Evolutionary conservation across 2,113 vertebrate species (phyloP).

Genomic region (Microcebus lehilahytsara): DNA sequence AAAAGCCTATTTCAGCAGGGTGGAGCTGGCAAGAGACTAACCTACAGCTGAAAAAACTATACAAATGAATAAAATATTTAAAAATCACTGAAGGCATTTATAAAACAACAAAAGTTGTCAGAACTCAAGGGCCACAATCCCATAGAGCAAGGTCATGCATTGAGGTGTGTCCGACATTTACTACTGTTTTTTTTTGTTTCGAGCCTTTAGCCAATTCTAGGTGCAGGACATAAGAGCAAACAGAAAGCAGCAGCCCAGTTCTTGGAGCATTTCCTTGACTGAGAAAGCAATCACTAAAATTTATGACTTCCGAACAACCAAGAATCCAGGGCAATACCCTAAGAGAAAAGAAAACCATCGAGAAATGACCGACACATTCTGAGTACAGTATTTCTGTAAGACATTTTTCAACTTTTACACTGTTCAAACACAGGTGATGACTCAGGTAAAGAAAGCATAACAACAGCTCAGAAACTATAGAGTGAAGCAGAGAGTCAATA

Average conservation of each 20-base stretch:
- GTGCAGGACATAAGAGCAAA: neutral
- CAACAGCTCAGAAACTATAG: neutral
- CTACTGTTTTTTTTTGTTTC: too few relatives aligned
- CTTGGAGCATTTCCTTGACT: neutral
- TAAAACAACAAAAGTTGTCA: constrained; percentile 61
- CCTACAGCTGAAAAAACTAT: constrained; percentile 24
- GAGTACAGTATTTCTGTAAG: neutral
- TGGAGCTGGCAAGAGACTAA: neutral
- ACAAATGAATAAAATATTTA: constrained; percentile 64
- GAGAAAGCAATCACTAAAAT: neutral
- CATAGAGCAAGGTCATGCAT: neutral
- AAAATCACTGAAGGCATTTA: constrained; percentile 60
- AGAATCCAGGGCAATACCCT: neutral
- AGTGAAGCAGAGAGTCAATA: neutral
- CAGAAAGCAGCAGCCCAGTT: neutral
- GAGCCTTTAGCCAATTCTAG: neutral
- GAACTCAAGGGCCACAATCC: neutral
- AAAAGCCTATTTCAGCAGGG: neutral
- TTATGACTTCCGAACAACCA: neutral
- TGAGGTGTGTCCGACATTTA: neutral
- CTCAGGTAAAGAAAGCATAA: neutral
- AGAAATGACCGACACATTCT: neutral
- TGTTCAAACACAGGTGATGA: neutral
- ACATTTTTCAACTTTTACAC: neutral
- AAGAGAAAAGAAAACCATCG: neutral